Percentiles rank a stretch among this genome's conserved stretches.
Evolutionary conservation across 1,140 invertebrate genomes (phyloP).

Genomic region (Andricus grossulariae): DNA sequence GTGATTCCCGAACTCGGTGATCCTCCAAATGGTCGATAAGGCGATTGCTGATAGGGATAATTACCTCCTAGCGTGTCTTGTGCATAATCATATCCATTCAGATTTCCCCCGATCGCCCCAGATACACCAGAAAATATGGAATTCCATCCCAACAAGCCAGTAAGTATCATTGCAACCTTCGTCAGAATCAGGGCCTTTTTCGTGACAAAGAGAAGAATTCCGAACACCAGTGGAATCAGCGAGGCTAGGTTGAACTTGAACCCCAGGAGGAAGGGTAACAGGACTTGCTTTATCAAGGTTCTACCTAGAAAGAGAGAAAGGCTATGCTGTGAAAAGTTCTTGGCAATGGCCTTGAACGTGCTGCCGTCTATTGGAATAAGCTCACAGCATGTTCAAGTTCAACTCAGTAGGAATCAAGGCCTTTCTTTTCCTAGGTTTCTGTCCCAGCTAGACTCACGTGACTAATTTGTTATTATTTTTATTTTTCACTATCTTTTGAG

Average conservation of each 20-base stretch:
- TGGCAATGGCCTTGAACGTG: constrained; percentile 63
- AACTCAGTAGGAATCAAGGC: neutral
- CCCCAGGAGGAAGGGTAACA: constrained; percentile 84
- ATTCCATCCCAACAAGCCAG: constrained; percentile 80
- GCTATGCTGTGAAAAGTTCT: constrained; percentile 34
- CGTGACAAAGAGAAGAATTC: constrained; percentile 80
- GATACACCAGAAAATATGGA: constrained; percentile 51
- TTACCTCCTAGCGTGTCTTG: constrained; percentile 38
- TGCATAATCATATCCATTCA: constrained; percentile 44
- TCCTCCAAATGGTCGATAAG: constrained; percentile 44
- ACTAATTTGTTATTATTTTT: neutral
- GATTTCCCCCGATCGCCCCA: constrained; percentile 22
- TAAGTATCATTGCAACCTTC: constrained; percentile 83
- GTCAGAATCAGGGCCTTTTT: constrained; percentile 85
- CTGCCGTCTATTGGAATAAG: constrained; percentile 65
- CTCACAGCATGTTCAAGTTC: constrained; percentile 17
- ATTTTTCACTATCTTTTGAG: neutral
- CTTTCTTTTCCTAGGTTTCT: constrained; percentile 25
- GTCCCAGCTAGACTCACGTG: neutral
- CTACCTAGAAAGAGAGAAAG: constrained; percentile 78
- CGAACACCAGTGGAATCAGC: constrained; percentile 83
- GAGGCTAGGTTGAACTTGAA: constrained; percentile 86
- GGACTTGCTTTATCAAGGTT: constrained; percentile 80
- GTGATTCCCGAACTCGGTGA: constrained; percentile 48
- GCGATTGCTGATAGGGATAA: constrained; percentile 52